Evolutionary conservation across 2,113 vertebrate species (phyloP).

Genomic region (Cinclus cinclus): DNA sequence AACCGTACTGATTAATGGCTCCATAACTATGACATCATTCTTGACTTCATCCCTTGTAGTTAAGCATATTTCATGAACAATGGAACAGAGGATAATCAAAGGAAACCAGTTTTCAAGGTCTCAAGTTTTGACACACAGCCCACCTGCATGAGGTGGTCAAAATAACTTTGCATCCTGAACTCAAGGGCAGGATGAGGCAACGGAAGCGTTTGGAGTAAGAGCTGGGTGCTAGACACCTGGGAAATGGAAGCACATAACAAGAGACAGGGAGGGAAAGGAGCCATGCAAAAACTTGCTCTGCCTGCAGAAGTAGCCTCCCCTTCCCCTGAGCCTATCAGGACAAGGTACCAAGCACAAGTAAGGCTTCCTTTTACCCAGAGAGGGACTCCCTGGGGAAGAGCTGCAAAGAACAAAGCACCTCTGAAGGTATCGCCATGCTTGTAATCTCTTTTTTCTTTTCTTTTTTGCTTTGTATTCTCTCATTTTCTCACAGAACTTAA

Average conservation of each 20-base stretch:
- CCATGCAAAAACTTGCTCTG: neutral
- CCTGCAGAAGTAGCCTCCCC: neutral
- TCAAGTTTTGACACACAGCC: neutral
- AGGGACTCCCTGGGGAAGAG: neutral
- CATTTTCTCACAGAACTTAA: neutral
- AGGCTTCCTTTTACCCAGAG: neutral
- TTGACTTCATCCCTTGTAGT: neutral
- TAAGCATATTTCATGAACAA: conserved; percentile 11
- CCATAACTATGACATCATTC: conserved; percentile 33
- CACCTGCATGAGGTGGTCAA: neutral
- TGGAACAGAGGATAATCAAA: neutral
- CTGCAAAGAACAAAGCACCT: neutral
- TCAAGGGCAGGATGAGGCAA: neutral
- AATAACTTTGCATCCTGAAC: neutral
- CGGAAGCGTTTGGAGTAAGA: neutral
- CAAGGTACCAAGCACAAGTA: neutral
- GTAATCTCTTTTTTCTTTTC: neutral
- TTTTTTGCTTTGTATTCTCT: neutral
- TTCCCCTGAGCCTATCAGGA: neutral
- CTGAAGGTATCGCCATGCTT: neutral
- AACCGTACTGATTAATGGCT: conserved; percentile 25
- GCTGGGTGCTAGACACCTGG: neutral
- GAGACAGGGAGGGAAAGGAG: neutral
- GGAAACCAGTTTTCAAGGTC: neutral
- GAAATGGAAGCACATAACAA: neutral